These are phyloP conservation scores for Phylloscopus whistleri DNA, from an alignment of 2,113 vertebrate species.

Conservation along the genomic window DNA sequence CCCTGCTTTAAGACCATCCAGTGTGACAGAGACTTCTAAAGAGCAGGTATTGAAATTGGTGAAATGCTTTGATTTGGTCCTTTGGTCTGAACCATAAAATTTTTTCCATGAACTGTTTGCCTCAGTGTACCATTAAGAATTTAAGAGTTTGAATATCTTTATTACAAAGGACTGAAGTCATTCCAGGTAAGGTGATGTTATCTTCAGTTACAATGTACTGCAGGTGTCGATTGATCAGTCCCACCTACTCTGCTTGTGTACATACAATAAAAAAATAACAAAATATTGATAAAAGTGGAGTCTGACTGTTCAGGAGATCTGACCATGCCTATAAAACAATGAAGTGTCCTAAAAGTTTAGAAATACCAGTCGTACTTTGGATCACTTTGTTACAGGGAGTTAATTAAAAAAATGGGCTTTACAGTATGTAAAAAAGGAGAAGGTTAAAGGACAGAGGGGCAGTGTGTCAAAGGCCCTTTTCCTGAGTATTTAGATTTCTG, in stretches of 20 bases:
- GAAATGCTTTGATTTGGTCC: background rate
- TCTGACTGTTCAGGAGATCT: background rate
- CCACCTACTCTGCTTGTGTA: background rate
- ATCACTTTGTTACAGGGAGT: background rate
- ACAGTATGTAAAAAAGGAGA: background rate
- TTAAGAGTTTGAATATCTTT: background rate
- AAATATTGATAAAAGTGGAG: background rate
- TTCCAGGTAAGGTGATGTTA: background rate
- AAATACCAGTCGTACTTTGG: constrained; percentile 4
- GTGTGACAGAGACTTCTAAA: background rate
- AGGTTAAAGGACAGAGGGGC: background rate
- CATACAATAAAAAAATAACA: constrained; percentile 31
- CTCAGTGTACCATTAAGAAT: background rate
- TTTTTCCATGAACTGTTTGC: background rate
- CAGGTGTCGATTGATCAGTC: background rate
- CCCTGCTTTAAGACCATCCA: background rate
- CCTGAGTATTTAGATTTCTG: background rate
- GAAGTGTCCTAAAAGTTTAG: constrained; percentile 21
- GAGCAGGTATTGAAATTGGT: background rate
- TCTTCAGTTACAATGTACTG: background rate
- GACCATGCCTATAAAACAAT: background rate
- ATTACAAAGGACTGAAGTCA: background rate
- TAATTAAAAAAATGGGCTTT: constrained; percentile 11
- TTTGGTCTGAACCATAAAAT: background rate
- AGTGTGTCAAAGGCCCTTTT: background rate